phyloP scores from a whole-genome alignment of 2,113 vertebrate species.

The Nansenia antarctica region DNA sequence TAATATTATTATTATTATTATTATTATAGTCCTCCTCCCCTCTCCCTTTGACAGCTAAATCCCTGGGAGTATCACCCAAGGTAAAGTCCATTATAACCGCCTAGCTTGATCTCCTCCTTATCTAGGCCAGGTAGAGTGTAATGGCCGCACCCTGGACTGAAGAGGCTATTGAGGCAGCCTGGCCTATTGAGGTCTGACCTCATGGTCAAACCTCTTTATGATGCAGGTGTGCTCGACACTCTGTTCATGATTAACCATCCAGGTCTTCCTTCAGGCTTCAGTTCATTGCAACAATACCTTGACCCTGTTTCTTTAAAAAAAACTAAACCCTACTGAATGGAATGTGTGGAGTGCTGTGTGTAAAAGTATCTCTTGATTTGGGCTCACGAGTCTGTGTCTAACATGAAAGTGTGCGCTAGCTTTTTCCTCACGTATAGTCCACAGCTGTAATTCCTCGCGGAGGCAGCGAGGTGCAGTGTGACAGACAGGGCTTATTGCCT shows the following conservation, averaged over 20 bases:
- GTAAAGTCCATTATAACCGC: neutral
- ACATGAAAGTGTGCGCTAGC: constrained; percentile 18
- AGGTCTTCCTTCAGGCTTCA: constrained; percentile 12
- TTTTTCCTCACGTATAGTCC: constrained; percentile 15
- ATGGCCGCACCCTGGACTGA: constrained; percentile 16
- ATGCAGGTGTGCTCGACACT: constrained; percentile 13
- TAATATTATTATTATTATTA: too few species aligned
- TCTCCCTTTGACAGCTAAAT: neutral
- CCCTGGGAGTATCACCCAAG: too few species aligned
- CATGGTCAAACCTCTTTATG: constrained; percentile 16
- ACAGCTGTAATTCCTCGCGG: constrained; percentile 18
- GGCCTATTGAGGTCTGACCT: too few species aligned
- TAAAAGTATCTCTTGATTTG: constrained; percentile 16
- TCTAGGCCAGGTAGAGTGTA: neutral
- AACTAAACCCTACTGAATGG: constrained; percentile 9
- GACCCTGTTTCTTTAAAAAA: too few species aligned
- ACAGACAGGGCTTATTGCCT: constrained; percentile 4
- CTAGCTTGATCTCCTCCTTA: neutral
- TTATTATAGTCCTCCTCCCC: neutral
- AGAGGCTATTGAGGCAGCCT: constrained; percentile 16
- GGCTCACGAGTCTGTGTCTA: constrained; percentile 14
- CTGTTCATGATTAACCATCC: neutral
- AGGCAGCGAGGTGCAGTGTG: constrained; percentile 4
- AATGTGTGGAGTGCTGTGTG: neutral
- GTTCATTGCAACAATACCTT: neutral